These are phyloP conservation scores for Cecropterus lyciades DNA, from an alignment of 1,140 invertebrate genomes.

Conservation along the genomic window DNA sequence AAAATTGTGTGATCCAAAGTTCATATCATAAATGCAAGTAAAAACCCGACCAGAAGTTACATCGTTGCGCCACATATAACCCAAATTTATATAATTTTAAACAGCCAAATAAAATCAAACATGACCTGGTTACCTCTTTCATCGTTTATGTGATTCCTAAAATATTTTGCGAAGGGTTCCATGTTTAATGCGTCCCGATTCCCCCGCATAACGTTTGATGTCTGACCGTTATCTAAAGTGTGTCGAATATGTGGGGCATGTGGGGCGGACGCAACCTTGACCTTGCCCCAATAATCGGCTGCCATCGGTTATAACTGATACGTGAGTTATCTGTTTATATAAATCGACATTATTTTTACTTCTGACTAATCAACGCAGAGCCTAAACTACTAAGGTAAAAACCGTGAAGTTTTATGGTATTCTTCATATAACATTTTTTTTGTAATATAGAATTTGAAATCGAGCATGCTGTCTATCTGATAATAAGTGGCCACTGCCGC, in stretches of 20 bases:
- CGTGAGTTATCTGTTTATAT: too few species aligned
- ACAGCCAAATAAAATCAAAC: background rate
- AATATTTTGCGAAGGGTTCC: background rate
- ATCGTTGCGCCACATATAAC: background rate
- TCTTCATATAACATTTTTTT: too few species aligned
- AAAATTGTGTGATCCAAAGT: too few species aligned
- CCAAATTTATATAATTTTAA: background rate
- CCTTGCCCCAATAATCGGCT: background rate
- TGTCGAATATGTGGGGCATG: background rate
- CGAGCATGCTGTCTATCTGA: too few species aligned
- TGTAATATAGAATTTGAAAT: too few species aligned
- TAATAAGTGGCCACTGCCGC: too few species aligned
- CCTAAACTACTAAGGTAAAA: too few species aligned
- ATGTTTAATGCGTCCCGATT: background rate
- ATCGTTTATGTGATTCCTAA: background rate
- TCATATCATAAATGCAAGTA: too few species aligned
- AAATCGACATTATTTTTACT: too few species aligned
- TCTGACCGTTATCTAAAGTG: background rate
- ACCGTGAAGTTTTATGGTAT: too few species aligned
- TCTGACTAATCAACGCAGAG: too few species aligned
- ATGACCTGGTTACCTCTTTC: background rate
- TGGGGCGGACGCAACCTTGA: background rate
- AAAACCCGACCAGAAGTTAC: too few species aligned
- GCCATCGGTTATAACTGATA: background rate
- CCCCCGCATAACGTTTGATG: background rate